These are phyloP conservation scores for Acrobasis consociella DNA, from an alignment of 2,888 invertebrate genomes.

Conservation along the genomic window DNA sequence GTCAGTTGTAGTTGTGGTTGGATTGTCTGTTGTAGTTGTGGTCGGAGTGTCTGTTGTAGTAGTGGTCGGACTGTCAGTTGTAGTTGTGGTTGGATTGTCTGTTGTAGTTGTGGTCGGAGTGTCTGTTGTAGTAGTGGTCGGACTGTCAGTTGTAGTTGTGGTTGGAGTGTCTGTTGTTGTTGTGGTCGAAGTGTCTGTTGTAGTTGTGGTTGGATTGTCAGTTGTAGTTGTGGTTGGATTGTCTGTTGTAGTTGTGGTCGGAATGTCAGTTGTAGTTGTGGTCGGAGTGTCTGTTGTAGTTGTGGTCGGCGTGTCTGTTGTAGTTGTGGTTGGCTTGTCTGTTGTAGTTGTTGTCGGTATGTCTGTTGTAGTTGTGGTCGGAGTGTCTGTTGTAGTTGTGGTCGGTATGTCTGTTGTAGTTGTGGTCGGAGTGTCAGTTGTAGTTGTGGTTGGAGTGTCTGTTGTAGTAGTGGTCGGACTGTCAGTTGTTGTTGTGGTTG, in stretches of 20 bases:
- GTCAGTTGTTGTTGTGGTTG: neutral
- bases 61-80: neutral
- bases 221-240: slow-evolving; percentile 1
- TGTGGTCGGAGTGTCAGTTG: neutral
- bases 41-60: neutral
- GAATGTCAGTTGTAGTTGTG: slow-evolving; percentile 7
- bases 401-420: neutral
- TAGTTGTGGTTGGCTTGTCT: neutral
- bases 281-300: slow-evolving; percentile 12
- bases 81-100: slow-evolving; percentile 1
- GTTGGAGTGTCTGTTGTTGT: neutral
- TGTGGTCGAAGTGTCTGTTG: too few relatives aligned
- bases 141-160: slow-evolving; percentile 10
- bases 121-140: slow-evolving; percentile 12
- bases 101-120: too few relatives aligned
- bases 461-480: neutral
- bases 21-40: too few relatives aligned
- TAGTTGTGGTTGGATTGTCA: too few relatives aligned
- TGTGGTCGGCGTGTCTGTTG: neutral
- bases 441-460: neutral
- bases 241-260: slow-evolving; percentile 24
- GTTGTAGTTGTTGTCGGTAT: slow-evolving; percentile 2
- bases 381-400: neutral
- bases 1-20: too few relatives aligned
- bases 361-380: too few relatives aligned